phyloP scores from a whole-genome alignment of 1,140 invertebrate genomes.

The Planococcus citri region DNA sequence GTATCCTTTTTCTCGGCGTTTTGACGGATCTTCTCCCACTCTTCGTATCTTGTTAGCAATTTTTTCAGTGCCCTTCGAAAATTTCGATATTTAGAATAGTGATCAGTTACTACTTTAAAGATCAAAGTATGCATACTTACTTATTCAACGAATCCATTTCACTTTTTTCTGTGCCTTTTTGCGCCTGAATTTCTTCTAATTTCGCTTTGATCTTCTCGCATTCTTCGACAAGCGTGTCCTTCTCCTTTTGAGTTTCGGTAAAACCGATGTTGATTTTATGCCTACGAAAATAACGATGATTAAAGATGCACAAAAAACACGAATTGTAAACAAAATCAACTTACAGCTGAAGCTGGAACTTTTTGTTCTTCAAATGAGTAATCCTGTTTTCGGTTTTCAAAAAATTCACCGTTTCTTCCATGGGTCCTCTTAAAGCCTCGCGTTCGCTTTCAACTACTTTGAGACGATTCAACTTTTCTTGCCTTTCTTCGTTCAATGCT shows the following conservation, averaged over 20 bases:
- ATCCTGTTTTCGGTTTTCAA: slow-evolving; percentile 67
- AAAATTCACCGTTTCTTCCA: slow-evolving; percentile 72
- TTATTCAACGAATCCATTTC: slow-evolving; percentile 25
- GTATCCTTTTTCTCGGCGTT: slow-evolving; percentile 38
- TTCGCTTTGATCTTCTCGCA: slow-evolving; percentile 33
- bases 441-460: slow-evolving; percentile 84
- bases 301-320: neutral
- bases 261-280: neutral
- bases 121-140: neutral
- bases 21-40: slow-evolving; percentile 28
- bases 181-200: slow-evolving; percentile 39
- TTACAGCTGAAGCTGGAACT: slow-evolving; percentile 56
- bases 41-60: neutral
- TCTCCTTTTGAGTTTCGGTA: slow-evolving; percentile 29
- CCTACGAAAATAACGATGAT: neutral
- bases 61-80: neutral
- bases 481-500: slow-evolving; percentile 58
- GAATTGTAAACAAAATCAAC: slow-evolving; percentile 27
- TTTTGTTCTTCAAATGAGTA: slow-evolving; percentile 49
- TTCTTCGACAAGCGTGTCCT: neutral
- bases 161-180: slow-evolving; percentile 38
- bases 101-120: neutral
- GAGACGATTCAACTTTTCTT: slow-evolving; percentile 79
- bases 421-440: slow-evolving; percentile 68
- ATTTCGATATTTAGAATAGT: neutral